Base-by-base conservation (phyloP, 2,888 invertebrate species). In the Tiliacea citrago region DNA sequence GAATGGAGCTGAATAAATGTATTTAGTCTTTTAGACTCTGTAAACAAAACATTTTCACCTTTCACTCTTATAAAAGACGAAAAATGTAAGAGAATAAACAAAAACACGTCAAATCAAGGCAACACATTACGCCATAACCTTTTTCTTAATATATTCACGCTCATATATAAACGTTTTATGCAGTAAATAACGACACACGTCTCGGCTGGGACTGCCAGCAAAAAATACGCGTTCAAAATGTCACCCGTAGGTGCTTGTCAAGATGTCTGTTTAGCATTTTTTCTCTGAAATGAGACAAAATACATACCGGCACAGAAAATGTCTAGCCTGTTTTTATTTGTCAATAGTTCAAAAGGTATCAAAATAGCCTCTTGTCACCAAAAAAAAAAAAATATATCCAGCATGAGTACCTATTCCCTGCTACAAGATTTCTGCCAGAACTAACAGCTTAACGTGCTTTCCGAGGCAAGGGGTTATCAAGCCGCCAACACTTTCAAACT, bases 231-330 rank as follows among this genome's bases (percentile, higher is more conserved):
- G 24, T 66, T 81, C 66, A 49, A 75, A 81, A 49, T 76, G 68
- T 65, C 73, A 62, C 10, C 51, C 74, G 55, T 69, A 63, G 61
- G 55, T 60, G 60, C 68, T 55, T 78, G 87, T 75, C 83, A 79
- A 73, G 85, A 87, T 68, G 75, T 76, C 82, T 80, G 82, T 75
- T 87, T 85, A 87, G 73, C 77, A 87, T 88, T 86, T 87, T 79
- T 47, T 68, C 29, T 58, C 29, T 58, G 68, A 62, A 77, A 79
- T 79, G 72, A 69, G 65, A 35, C 35, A 51, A 62, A 53, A 71
- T 53, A 78, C 61, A 61, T 53, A 53, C 62, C 5, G 21, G 2
- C 16, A 10, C 2, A 16, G 13, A n/a, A 39, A 24, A 67, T 16
- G 7, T 10, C 7, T 6, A 35, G 47, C 75, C 75, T 4, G 8